Percentiles rank a stretch among this genome's conserved stretches.
Conservation (phyloP, 23 tunicate genomes). For the Styela clava region DNA sequence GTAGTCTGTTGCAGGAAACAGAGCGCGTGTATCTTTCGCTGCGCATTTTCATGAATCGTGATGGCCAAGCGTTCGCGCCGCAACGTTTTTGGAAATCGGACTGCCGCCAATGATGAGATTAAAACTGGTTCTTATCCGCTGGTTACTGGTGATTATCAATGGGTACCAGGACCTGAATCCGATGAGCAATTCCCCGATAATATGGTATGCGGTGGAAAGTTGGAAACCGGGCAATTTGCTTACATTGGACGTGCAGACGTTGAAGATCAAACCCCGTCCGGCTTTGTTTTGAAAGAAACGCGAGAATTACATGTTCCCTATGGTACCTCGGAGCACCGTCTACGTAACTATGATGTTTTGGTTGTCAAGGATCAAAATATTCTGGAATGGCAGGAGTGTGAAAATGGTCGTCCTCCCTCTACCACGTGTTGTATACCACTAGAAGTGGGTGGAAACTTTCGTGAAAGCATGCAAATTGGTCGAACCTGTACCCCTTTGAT, state of each 20-base stretch:
- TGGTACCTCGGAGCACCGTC: neutral
- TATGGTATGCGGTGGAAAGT: neutral
- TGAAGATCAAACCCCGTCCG: conserved; percentile 10
- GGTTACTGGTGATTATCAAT: neutral
- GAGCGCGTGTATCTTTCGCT: too few species aligned
- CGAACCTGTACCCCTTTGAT: conserved; percentile 18
- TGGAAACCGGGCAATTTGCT: conserved; percentile 7
- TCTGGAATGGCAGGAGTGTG: neutral
- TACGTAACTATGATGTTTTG: neutral
- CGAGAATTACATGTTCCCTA: conserved; percentile 8
- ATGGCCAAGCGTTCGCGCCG: neutral
- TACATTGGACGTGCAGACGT: conserved; percentile 9
- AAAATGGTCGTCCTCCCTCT: conserved; percentile 3
- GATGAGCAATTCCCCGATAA: neutral
- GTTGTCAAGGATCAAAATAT: neutral
- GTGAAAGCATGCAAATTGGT: conserved; percentile 4
- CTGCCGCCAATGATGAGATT: neutral
- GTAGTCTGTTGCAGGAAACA: too few species aligned
- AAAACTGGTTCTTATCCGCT: conserved; percentile 1
- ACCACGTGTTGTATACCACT: neutral
- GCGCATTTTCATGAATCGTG: too few species aligned
- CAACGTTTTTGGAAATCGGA: neutral
- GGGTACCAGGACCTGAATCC: neutral
- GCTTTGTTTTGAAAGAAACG: conserved; percentile 4
- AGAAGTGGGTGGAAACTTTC: neutral